Conservation (phyloP, 2,888 invertebrate genomes). For the Aphodius granarius region DNA sequence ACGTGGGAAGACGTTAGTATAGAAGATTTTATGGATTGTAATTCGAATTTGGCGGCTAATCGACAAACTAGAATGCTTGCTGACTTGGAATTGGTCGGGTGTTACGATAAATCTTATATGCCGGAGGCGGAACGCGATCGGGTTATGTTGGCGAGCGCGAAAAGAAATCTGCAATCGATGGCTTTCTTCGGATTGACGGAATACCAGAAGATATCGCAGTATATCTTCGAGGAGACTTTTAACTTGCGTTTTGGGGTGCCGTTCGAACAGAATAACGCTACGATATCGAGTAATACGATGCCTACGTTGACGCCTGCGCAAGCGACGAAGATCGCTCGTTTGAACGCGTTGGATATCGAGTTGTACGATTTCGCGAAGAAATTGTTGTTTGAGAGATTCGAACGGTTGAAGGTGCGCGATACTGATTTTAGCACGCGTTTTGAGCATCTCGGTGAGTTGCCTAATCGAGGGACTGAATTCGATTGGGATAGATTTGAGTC, state of each 20-base stretch:
- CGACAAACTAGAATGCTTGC: conserved; percentile 98
- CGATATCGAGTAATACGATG: conserved; percentile 81
- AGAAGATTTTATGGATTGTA: conserved; percentile 88
- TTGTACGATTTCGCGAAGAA: conserved; percentile 92
- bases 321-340: conserved; percentile 71
- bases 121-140: conserved; percentile 74
- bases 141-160: conserved; percentile 92
- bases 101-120: conserved; percentile 86
- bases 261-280: conserved; percentile 91
- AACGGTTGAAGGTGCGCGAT: conserved; percentile 77
- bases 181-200: conserved; percentile 98
- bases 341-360: conserved; percentile 89
- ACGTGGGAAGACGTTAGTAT: conserved; percentile 89
- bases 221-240: conserved; percentile 93
- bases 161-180: conserved; percentile 91
- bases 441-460: conserved; percentile 81
- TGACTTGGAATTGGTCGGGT: conserved; percentile 91
- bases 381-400: conserved; percentile 84
- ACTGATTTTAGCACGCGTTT: conserved; percentile 80
- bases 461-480: conserved; percentile 76
- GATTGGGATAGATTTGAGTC: conserved; percentile 86
- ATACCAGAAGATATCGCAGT: conserved; percentile 88
- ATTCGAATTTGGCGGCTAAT: conserved; percentile 93
- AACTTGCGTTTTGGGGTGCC: conserved; percentile 86
- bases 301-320: conserved; percentile 76